Evolutionary conservation across 2,797 vertebrate species (phyloP).

Genomic region (Chromis chromis): DNA sequence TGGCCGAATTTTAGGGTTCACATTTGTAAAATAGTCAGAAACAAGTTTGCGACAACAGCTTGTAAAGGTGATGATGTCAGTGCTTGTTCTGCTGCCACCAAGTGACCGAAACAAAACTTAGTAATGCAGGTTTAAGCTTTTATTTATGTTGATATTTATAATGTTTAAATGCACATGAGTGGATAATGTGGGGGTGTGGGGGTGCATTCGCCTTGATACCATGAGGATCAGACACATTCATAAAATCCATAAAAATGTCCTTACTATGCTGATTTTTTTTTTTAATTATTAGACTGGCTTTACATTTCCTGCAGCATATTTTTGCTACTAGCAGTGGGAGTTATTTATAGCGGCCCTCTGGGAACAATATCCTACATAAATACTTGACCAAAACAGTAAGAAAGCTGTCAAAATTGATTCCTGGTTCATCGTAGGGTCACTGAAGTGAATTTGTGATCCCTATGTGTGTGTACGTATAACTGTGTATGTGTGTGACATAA

Average conservation of each 20-base stretch:
- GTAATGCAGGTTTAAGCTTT: no score
- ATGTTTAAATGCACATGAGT: background rate
- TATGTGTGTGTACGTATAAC: background rate
- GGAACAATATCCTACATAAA: background rate
- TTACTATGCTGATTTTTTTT: no score
- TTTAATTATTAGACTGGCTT: background rate
- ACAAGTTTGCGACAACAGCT: background rate
- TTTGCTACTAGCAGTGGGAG: background rate
- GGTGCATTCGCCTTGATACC: no score
- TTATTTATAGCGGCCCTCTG: background rate
- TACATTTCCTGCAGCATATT: background rate
- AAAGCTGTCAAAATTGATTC: background rate
- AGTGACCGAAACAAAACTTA: constrained; percentile 8
- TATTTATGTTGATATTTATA: no score
- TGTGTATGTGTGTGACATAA: constrained; percentile 34
- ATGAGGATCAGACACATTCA: no score
- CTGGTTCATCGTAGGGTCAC: background rate
- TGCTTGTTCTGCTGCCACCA: constrained; percentile 22
- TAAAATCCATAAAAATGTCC: no score
- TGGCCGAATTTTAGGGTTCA: background rate
- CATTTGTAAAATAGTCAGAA: background rate
- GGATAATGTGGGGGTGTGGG: background rate
- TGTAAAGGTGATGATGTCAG: background rate
- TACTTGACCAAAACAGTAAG: background rate
- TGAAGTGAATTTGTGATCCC: background rate